phyloP scores from a whole-genome alignment of 1,140 invertebrate species.

The Cherax quadricarinatus region DNA sequence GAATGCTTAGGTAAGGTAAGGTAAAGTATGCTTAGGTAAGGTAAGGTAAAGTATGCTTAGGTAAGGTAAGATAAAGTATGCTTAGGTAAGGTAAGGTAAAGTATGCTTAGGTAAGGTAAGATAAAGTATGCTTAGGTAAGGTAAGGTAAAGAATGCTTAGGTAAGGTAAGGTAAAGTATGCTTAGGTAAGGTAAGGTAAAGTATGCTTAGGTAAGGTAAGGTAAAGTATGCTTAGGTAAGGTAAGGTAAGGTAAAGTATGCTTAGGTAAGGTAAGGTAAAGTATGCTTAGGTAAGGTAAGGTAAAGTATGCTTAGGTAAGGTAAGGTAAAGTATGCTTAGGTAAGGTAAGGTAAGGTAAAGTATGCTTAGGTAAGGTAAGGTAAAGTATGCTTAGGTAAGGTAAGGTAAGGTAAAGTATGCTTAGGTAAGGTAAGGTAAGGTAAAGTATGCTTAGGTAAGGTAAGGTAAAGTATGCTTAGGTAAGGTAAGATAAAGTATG shows the following conservation, averaged over 20 bases:
- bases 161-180: constrained; percentile 2
- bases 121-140: no score
- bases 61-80: no score
- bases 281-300: neutral
- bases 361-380: neutral
- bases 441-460: neutral
- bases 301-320: neutral
- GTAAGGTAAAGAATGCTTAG: no score
- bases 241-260: neutral
- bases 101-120: no score
- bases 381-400: neutral
- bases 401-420: neutral
- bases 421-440: neutral
- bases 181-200: neutral
- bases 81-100: no score
- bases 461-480: neutral
- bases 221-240: neutral
- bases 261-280: neutral
- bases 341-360: neutral
- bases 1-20: no score
- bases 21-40: no score
- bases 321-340: neutral
- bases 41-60: no score
- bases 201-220: neutral
- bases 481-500: constrained; percentile 6